Conservation (phyloP, 2,113 vertebrate species). For the Mystacornis crossleyi region DNA sequence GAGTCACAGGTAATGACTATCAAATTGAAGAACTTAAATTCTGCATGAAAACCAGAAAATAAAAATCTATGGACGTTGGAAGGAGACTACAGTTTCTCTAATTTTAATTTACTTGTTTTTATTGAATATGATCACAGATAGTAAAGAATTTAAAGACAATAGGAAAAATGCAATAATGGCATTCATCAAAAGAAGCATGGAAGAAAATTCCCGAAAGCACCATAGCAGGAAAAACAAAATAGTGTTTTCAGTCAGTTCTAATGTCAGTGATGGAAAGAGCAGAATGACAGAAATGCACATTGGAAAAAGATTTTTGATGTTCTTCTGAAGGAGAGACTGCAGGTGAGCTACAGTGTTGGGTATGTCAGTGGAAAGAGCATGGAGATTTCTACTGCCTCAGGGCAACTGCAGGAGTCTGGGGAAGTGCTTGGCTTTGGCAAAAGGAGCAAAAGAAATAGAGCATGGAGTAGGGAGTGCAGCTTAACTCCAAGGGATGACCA, state of each 20-base stretch:
- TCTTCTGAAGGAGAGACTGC: not conserved
- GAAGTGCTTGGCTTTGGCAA: not conserved
- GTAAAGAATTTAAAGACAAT: not conserved
- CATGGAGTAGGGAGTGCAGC: not conserved
- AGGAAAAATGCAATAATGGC: not conserved
- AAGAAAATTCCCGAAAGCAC: not conserved
- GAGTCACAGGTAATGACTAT: not conserved
- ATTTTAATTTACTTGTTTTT: not conserved
- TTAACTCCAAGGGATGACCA: fast-evolving
- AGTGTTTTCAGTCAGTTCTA: not conserved
- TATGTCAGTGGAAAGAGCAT: not conserved
- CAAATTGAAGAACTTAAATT: not conserved
- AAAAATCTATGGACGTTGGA: not conserved
- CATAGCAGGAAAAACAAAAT: not conserved
- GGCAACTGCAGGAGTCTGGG: not conserved
- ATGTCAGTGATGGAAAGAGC: not conserved
- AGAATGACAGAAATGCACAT: not conserved
- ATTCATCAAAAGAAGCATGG: not conserved
- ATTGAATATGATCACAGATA: fast-evolving
- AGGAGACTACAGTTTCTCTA: not conserved
- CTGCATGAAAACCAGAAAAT: not conserved
- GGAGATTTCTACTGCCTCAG: not conserved
- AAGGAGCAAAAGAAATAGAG: not conserved
- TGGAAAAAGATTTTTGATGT: not conserved
- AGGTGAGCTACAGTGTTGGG: not conserved